phyloP scores from a whole-genome alignment of 2,888 invertebrate genomes.

The Seira sanloemensis region DNA sequence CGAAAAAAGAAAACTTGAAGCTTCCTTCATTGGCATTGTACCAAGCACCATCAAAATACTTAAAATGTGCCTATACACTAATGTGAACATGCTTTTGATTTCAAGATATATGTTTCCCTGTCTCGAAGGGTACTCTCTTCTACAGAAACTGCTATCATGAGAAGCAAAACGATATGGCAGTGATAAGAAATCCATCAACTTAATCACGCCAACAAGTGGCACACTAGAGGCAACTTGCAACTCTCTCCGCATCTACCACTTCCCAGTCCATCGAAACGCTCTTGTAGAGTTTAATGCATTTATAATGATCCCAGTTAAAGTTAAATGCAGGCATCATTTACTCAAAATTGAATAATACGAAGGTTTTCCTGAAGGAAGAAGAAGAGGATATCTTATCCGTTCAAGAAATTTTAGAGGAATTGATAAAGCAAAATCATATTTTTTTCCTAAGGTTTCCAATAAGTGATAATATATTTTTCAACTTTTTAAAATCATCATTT shows the following conservation, averaged over 20 bases:
- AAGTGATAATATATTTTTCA: background rate
- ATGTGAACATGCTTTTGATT: slow-evolving; percentile 6
- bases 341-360: background rate
- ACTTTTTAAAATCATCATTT: slow-evolving; percentile 12
- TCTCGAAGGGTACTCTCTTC: slow-evolving; percentile 27
- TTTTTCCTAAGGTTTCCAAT: background rate
- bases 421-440: background rate
- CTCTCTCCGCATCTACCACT: background rate
- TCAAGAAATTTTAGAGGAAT: background rate
- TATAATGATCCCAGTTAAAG: slow-evolving; percentile 9
- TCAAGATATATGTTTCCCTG: slow-evolving; percentile 2
- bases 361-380: slow-evolving; percentile 11
- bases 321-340: background rate
- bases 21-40: slow-evolving; percentile 1
- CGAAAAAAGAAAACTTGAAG: background rate
- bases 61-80: background rate
- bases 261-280: background rate
- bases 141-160: slow-evolving; percentile 1
- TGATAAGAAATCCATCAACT: slow-evolving; percentile 43
- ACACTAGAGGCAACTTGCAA: slow-evolving; percentile 18
- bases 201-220: slow-evolving; percentile 49
- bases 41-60: background rate
- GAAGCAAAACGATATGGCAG: slow-evolving; percentile 32
- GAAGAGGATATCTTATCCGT: background rate
- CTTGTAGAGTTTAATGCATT: slow-evolving; percentile 6